Base-by-base conservation (phyloP, 2,888 invertebrate species). In the Meandrusa payeni region DNA sequence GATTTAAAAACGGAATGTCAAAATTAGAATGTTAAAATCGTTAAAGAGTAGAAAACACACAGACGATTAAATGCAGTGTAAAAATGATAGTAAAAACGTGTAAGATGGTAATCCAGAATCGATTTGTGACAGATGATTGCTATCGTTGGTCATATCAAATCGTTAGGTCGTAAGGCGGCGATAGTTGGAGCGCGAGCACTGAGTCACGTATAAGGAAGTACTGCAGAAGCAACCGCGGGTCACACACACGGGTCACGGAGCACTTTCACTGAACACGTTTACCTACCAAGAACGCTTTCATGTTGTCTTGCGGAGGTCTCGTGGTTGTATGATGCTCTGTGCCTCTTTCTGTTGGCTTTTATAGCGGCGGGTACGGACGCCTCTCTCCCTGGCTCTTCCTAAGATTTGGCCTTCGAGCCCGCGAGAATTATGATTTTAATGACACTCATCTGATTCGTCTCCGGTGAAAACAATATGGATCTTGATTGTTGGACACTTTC, bases 271-370 rank as follows among this genome's bases (percentile, higher is more conserved):
- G 69, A 68, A 66, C 73, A 69, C 75, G 71, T 55, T 57, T 85
- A 85, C 86, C 85, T 85, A 87, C 87, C 87, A 87, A 85, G 82
- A 87, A 87, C 69, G 86, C 87, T 85, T 85, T 87, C 87, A 87
- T 87, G 86, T 86, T 87, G 86, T 69, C 77, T 82, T 79, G 72
- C 81, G 80, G 83, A 83, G 81, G 76, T 76, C 71, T 77, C 72
- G 81, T 72, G 72, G 75, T 81, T 78, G 81, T 86, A 65, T 86
- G 86, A 85, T 86, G 86, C 78, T 82, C 73, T 68, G 73, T 67
- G 68, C 72, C 59, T 55, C 58, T 64, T 64, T 55, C 69, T 57
- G 66, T 63, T 64, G 70, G 70, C 68, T 85, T 87, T 65, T 87
- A 87, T 87, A 87, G 72, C 50, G 65, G 65, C 70, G 65, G 65